Evolutionary conservation across 2,113 vertebrate species (phyloP).

Genomic region (Vulpes lagopus): DNA sequence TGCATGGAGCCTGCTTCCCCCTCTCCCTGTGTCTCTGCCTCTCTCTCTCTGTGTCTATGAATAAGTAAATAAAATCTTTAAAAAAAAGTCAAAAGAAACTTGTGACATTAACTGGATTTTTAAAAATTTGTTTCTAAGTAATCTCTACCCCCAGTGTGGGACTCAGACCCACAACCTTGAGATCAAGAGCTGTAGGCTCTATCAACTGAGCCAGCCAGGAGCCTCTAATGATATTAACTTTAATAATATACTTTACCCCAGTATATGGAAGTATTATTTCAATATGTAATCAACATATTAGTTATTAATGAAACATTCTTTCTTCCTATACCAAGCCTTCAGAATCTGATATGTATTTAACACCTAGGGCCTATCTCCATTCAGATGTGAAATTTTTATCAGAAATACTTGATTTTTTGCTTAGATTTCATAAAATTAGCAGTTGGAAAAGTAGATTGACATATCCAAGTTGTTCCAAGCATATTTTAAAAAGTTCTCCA

Average conservation of each 20-base stretch:
- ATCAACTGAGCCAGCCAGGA: background rate
- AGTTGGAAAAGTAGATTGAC: background rate
- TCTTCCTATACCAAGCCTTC: background rate
- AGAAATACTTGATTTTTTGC: background rate
- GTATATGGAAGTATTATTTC: background rate
- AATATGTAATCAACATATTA: background rate
- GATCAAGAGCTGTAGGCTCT: background rate
- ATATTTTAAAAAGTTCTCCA: background rate
- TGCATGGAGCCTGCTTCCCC: too few relatives aligned
- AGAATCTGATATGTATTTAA: background rate
- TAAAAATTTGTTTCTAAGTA: background rate
- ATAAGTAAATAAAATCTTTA: too few relatives aligned
- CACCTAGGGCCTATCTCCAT: background rate
- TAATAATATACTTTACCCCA: background rate
- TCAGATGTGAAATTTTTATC: background rate
- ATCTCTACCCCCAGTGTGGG: background rate
- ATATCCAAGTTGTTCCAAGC: background rate
- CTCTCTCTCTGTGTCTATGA: too few relatives aligned
- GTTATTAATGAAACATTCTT: conserved; percentile 16
- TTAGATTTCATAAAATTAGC: background rate
- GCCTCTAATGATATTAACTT: background rate
- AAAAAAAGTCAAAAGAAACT: too few relatives aligned
- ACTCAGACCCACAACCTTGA: background rate
- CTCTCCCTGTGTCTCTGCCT: too few relatives aligned
- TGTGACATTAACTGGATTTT: too few relatives aligned